A percentile compares a stretch with the other conserved stretches of the same genome.
Conservation (phyloP, 2,113 vertebrate genomes). For the Hemibagrus wyckioides region DNA sequence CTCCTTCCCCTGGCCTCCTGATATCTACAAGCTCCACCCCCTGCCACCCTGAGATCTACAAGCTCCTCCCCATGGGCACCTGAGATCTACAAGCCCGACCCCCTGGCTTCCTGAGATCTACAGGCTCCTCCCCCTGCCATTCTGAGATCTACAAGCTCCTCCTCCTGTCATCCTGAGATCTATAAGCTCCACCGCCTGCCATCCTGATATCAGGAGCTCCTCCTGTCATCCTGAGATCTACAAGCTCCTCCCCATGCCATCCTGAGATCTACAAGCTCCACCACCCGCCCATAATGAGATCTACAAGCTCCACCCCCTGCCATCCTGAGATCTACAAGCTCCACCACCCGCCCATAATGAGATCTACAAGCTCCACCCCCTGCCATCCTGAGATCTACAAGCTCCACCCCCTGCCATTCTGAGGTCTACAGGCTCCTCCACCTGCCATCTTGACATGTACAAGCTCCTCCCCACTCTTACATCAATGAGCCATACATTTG, state of each 20-base stretch:
- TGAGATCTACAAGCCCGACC: neutral
- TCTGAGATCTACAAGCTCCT: neutral
- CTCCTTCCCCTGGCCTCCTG: neutral
- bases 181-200: neutral
- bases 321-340: neutral
- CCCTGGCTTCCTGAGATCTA: neutral
- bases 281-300: too few relatives aligned
- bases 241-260: neutral
- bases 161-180: neutral
- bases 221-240: neutral
- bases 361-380: neutral
- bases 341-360: neutral
- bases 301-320: too few relatives aligned
- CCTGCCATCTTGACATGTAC: neutral
- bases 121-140: too few relatives aligned
- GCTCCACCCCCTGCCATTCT: too few relatives aligned
- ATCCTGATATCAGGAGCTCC: neutral
- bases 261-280: neutral
- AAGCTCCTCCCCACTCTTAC: slow-evolving; percentile 2
- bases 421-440: neutral
- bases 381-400: neutral
- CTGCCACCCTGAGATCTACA: neutral
- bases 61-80: neutral
- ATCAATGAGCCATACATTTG: slow-evolving; percentile 16
- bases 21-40: neutral